These are phyloP conservation scores for Physocephala rufipes DNA, from an alignment of 2,888 invertebrate species.

Conservation along the genomic window DNA sequence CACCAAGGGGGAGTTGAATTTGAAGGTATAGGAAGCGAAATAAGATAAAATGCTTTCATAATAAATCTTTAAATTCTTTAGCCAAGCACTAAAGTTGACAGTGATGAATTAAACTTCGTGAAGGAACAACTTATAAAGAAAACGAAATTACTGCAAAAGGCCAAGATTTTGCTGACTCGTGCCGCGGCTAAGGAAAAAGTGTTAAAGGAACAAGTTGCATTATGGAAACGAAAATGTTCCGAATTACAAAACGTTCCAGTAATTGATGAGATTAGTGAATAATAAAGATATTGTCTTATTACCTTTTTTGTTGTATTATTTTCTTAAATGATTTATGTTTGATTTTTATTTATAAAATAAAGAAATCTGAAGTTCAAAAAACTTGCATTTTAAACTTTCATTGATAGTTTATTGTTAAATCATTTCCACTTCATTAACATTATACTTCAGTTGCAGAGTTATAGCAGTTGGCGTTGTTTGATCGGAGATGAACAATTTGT, in stretches of 20 bases:
- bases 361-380: background rate
- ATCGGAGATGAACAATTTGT: conserved; percentile 91
- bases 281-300: conserved; percentile 37
- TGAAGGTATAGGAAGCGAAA: conserved; percentile 51
- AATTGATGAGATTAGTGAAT: conserved; percentile 66
- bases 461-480: conserved; percentile 86
- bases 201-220: conserved; percentile 68
- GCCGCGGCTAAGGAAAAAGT: conserved; percentile 74
- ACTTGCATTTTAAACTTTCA: background rate
- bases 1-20: conserved; percentile 56
- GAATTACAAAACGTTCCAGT: conserved; percentile 66
- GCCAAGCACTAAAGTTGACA: conserved; percentile 41
- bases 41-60: conserved; percentile 25
- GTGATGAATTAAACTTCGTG: conserved; percentile 67
- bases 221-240: conserved; percentile 65
- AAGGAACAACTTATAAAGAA: conserved; percentile 71
- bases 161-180: conserved; percentile 72
- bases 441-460: conserved; percentile 78
- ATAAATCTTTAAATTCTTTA: conserved; percentile 14
- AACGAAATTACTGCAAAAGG: conserved; percentile 71
- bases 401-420: conserved; percentile 44
- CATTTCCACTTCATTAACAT: conserved; percentile 68
- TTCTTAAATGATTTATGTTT: conserved; percentile 23
- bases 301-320: background rate
- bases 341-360: conserved; percentile 8